Base-by-base conservation (phyloP, 2,797 vertebrate genomes). In the Streptopelia turtur region DNA sequence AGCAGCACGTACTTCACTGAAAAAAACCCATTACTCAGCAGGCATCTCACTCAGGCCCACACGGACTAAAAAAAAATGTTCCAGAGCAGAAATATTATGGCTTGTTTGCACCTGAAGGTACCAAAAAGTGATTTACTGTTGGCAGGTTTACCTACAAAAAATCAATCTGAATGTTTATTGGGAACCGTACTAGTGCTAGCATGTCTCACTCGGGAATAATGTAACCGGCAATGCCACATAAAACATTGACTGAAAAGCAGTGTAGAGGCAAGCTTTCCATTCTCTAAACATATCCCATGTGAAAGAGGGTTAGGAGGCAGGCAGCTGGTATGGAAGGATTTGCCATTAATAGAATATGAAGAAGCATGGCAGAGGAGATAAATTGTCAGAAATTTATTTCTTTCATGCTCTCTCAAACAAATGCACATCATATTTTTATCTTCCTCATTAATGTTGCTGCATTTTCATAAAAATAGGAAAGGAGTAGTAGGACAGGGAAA, bases 81-180 rank as follows among this genome's bases (percentile, higher is more conserved):
- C 45, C 61, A 69, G 52, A 77, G n/a, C 76, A 60, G 76, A 87
- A 89, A 93, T 66, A 79, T 53, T 60, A 35, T 61, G 83, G 55
- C 52, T 86, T 94, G 11, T 90, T 95, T 83, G 45, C 65, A 90
- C 35, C 78, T 89, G 66, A 89, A 94, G 20, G 55, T 82, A 89
- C 53, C 55, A 78, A 93, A 78, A 91, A 95, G 35, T 87, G 15
- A 52, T 91, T 95, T 90, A 61, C 23, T 90, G 55, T 82, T 95
- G 76, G 65, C 83, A 95, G 43, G 60, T 89, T 95, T 91, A 91
- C n/a, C 35, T 74, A 96, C 75, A 93, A 70, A 84, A 59, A 83
- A 81, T 94, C 43, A 88, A 20, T 91, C 75, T 65, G 21, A 81
- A 60, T 81, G 28, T 33, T 84, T 96, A 86, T 61, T 83, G 47